phyloP scores from a whole-genome alignment of 2,797 vertebrate genomes.

The Coluber constrictor region DNA sequence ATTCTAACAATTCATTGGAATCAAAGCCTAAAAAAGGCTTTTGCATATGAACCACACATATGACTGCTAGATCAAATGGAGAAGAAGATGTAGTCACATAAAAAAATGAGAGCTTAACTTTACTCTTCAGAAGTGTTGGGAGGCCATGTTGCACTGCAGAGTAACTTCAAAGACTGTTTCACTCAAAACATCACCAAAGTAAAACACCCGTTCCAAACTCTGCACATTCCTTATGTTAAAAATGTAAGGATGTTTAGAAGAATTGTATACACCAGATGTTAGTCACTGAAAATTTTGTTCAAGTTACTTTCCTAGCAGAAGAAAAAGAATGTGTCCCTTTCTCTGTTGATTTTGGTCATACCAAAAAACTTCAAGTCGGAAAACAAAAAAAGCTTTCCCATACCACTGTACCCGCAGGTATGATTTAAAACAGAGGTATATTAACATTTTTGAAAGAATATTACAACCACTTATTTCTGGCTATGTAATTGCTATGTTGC shows the following conservation, averaged over 20 bases:
- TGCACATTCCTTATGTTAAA: not conserved
- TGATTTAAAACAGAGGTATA: not conserved
- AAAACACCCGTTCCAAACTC: not conserved
- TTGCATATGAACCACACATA: not conserved
- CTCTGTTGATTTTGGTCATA: not conserved
- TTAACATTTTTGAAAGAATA: conserved; percentile 4
- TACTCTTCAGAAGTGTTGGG: not conserved
- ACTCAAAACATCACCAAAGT: not conserved
- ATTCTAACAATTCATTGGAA: not conserved
- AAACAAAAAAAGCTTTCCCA: not conserved
- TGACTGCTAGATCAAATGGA: not conserved
- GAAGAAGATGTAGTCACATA: not conserved
- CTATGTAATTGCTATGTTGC: not conserved
- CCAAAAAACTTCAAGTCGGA: not conserved
- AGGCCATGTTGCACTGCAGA: not conserved
- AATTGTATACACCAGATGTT: not conserved
- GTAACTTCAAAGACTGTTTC: not conserved
- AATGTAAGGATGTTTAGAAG: not conserved
- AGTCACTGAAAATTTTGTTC: not conserved
- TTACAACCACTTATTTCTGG: not conserved
- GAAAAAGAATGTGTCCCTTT: not conserved
- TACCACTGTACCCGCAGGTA: too few species aligned
- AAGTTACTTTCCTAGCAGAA: not conserved
- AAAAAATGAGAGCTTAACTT: not conserved
- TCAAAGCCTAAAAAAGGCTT: not conserved